Evolutionary conservation across 2,113 vertebrate species (phyloP), one percentile per base, ranked within the genome.

Genomic region (Dolichallabes microphthalmus): DNA sequence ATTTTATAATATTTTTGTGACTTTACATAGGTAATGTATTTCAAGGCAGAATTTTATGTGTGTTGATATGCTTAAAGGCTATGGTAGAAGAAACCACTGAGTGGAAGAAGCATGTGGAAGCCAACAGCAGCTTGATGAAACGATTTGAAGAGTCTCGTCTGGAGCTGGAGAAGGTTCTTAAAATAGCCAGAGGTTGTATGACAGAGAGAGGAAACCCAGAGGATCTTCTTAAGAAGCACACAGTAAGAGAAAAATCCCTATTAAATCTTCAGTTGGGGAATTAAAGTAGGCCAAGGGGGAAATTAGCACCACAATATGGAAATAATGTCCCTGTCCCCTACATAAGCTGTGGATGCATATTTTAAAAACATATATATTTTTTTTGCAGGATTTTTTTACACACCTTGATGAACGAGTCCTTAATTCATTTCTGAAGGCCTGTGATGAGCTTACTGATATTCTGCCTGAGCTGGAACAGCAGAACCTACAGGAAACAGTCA

Each of bases 381-480:
- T 83, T 57, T 83, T 89, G 53, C 88, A 99, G 98, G 98, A 99
- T 78, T 98, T 98, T 91, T 99, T 98, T 88, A 96, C 94, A 55
- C 97, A 98, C 84, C 91, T 99, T 88, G 98, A 99, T 85, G 98
- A 98, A 91, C 94, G 96, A 66, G 95, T 98, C 53, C 92, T 99
- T 86, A 99, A 98, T 61, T 88, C 97, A 0, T 99, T 99, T 92
- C 94, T 99, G 75, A 99, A 99, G 91, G 98, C 98, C 0, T 99
- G 98, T 50, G 98, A 99, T 82, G 98, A 99, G 81, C 95, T 99
- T 84, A 99, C 98, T 0, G 98, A 99, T 90, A 98, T 99, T 86
- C 94, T 99, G 19, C 98, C 98, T 0, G 97, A 98, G 80, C 96
- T 96, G 92, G 98, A 99, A 82, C 98, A 98, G 63, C 96, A 96